Percentiles rank a stretch among this genome's conserved stretches.
Conservation (phyloP, 2,113 vertebrate species). For the Phrynosoma platyrhinos region DNA sequence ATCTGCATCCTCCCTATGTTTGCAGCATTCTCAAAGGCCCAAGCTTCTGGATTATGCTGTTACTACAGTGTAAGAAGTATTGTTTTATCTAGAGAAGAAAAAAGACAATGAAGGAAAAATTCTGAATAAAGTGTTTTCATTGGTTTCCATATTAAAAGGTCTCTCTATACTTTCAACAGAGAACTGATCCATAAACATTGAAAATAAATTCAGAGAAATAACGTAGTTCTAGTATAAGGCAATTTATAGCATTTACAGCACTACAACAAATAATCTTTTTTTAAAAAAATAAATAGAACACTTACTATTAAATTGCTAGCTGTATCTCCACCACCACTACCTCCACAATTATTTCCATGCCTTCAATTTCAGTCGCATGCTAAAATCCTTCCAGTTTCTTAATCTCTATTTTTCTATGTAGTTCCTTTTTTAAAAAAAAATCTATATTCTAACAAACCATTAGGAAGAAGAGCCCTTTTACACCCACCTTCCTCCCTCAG, state of each 20-base stretch:
- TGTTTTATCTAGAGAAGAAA: not conserved
- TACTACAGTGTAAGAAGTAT: not conserved
- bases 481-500: not conserved
- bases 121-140: not conserved
- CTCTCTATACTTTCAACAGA: not conserved
- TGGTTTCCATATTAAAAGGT: not conserved
- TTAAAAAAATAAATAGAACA: not conserved
- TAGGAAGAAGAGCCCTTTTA: conserved; percentile 18
- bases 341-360: not conserved
- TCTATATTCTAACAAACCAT: conserved; percentile 30
- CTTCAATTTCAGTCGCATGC: conserved; percentile 24
- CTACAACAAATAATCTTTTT: not conserved
- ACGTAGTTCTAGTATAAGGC: not conserved
- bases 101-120: not conserved
- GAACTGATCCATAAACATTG: not conserved
- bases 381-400: conserved; percentile 21
- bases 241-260: not conserved
- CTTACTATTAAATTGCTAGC: not conserved
- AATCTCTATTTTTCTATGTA: conserved; percentile 28
- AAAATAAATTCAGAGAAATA: not conserved
- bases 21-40: not conserved
- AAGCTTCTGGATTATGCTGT: not conserved
- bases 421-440: not conserved
- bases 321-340: not conserved
- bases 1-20: not conserved